Evolutionary conservation across 2,113 vertebrate genomes (phyloP).

Genomic region (Etia nguti): DNA sequence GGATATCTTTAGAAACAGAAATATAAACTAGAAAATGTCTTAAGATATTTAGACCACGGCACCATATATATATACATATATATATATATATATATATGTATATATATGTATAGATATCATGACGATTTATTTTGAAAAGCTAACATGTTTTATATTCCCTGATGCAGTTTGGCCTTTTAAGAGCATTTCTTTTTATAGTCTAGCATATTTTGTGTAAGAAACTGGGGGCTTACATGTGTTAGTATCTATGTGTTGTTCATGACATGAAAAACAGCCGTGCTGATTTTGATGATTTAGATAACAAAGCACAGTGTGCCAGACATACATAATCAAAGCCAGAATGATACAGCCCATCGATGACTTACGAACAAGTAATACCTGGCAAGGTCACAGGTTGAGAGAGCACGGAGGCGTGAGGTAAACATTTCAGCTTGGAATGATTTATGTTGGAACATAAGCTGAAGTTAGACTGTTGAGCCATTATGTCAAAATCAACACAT

Average conservation of each 20-base stretch:
- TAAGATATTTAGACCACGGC: no score
- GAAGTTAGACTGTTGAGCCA: background rate
- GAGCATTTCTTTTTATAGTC: background rate
- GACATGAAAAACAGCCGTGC: background rate
- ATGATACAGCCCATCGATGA: background rate
- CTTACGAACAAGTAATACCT: background rate
- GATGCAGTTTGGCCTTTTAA: background rate
- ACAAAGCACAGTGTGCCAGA: background rate
- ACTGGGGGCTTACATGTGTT: background rate
- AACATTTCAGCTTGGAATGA: background rate
- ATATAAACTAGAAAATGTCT: background rate
- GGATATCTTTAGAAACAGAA: background rate
- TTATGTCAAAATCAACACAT: background rate
- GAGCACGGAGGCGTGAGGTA: background rate
- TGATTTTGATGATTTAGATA: background rate
- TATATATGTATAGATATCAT: no score
- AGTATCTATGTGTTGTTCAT: background rate
- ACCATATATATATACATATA: no score
- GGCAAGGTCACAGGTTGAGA: background rate
- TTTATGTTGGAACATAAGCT: background rate
- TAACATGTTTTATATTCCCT: background rate
- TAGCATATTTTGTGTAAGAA: background rate
- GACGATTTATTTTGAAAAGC: background rate
- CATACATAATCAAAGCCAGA: background rate
- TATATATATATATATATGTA: no score